phyloP scores from a whole-genome alignment of 2,797 vertebrate genomes.

The Gouania willdenowi region DNA sequence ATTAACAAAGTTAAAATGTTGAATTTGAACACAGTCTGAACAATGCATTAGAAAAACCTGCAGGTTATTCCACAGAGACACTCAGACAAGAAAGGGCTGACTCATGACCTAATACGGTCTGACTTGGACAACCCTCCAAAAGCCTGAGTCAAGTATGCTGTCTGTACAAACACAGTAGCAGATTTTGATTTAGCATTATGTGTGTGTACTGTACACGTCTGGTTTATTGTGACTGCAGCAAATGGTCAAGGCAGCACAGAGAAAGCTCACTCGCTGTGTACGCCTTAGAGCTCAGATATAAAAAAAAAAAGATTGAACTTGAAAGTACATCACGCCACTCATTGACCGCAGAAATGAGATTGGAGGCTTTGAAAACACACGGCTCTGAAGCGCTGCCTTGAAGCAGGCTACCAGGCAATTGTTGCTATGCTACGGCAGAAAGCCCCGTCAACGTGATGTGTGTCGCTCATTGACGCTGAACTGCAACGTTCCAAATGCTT shows the following conservation, averaged over 20 bases:
- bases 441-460: conserved; percentile 56
- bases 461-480: conserved; percentile 53
- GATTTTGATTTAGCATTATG: too few species aligned
- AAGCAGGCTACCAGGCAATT: conserved; percentile 61
- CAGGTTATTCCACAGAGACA: conserved; percentile 12
- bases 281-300: conserved; percentile 19
- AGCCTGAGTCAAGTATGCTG: conserved; percentile 6
- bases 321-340: conserved; percentile 41
- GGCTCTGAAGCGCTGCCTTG: conserved; percentile 54
- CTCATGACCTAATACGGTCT: conserved; percentile 17
- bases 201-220: conserved; percentile 3
- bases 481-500: conserved; percentile 50
- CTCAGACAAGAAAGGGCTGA: conserved; percentile 10
- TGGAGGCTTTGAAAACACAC: conserved; percentile 55
- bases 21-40: too few species aligned
- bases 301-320: conserved; percentile 49
- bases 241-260: conserved; percentile 19
- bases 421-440: conserved; percentile 66
- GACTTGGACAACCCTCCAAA: conserved; percentile 2
- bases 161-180: neutral
- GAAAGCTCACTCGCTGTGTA: conserved; percentile 3
- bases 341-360: conserved; percentile 58
- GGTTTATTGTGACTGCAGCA: conserved; percentile 10
- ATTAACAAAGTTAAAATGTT: conserved; percentile 4
- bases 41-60: too few species aligned